phyloP scores from a whole-genome alignment of 2,797 vertebrate species.

The Myotis findleyi region DNA sequence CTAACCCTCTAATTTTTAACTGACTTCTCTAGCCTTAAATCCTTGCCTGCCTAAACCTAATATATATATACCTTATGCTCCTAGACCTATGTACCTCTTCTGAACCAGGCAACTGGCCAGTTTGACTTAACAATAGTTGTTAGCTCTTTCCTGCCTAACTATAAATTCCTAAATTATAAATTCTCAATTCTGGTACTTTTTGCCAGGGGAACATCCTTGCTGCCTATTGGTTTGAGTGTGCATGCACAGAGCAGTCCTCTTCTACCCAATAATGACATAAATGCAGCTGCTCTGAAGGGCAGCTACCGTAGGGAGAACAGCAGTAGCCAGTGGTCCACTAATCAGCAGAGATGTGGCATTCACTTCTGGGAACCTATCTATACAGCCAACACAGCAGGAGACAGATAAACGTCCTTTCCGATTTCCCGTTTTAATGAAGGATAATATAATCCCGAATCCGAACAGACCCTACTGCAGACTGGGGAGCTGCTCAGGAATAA shows the following conservation, averaged over 20 bases:
- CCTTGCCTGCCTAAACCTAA: not conserved
- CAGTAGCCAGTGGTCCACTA: not conserved
- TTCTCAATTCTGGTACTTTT: not conserved
- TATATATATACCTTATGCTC: not conserved
- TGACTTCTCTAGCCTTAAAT: not conserved
- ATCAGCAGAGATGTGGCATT: not conserved
- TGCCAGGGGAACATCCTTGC: not conserved
- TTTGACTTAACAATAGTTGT: not conserved
- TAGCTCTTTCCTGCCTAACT: not conserved
- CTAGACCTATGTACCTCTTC: not conserved
- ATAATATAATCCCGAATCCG: slow-evolving; percentile 3
- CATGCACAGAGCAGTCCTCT: not conserved
- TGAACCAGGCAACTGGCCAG: not conserved
- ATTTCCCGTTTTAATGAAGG: slow-evolving; percentile 13
- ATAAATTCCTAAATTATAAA: not conserved
- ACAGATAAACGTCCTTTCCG: not conserved
- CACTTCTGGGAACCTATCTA: not conserved
- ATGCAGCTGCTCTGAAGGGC: not conserved
- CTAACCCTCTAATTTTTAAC: not conserved
- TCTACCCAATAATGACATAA: not conserved
- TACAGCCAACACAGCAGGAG: not conserved
- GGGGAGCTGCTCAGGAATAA: not conserved
- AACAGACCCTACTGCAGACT: not conserved
- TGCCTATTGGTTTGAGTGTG: not conserved
- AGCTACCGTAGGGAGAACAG: not conserved